Evolutionary conservation across 2,888 invertebrate genomes (phyloP).

Genomic region (Dryobotodes eremita): DNA sequence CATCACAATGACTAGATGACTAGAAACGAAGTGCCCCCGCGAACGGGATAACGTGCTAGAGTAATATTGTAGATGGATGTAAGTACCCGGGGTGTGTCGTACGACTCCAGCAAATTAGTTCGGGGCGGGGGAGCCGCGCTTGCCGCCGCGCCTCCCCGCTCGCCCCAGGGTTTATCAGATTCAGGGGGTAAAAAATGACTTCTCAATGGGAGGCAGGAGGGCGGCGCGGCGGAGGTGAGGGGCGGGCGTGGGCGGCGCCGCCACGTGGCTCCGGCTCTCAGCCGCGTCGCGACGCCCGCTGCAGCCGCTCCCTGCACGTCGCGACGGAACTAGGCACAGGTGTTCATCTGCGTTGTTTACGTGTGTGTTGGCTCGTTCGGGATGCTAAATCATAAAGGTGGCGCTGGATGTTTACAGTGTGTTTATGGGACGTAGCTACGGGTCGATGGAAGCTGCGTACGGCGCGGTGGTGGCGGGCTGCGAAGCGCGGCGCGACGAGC

Average conservation of each 20-base stretch:
- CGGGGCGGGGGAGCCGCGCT: slow-evolving; percentile 90
- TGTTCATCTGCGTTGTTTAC: slow-evolving; percentile 72
- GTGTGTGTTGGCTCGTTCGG: slow-evolving; percentile 67
- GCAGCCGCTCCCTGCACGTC: slow-evolving; percentile 73
- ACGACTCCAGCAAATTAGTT: slow-evolving; percentile 90
- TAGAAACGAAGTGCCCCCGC: slow-evolving; percentile 87
- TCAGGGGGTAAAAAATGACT: slow-evolving; percentile 90
- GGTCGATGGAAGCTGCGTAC: slow-evolving; percentile 80
- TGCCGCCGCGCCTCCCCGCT: slow-evolving; percentile 73
- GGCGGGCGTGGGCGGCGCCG: slow-evolving; percentile 88
- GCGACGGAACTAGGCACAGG: slow-evolving; percentile 75
- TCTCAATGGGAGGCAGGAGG: slow-evolving; percentile 90
- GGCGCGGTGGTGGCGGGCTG: slow-evolving; percentile 80
- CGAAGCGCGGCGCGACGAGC: slow-evolving; percentile 75
- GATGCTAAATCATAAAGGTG: slow-evolving; percentile 75
- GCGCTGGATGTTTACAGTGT: slow-evolving; percentile 76
- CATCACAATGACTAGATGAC: slow-evolving; percentile 83
- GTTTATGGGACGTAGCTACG: slow-evolving; percentile 76
- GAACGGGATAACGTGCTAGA: slow-evolving; percentile 90
- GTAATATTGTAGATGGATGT: slow-evolving; percentile 91
- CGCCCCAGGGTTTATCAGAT: slow-evolving; percentile 89
- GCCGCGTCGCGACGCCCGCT: slow-evolving; percentile 80
- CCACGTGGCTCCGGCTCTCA: slow-evolving; percentile 84
- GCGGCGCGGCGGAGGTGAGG: slow-evolving; percentile 83
- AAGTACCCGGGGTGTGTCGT: slow-evolving; percentile 90